These are phyloP conservation scores for Peribatodes rhomboidaria DNA, from an alignment of 2,888 invertebrate genomes.

Conservation along the genomic window DNA sequence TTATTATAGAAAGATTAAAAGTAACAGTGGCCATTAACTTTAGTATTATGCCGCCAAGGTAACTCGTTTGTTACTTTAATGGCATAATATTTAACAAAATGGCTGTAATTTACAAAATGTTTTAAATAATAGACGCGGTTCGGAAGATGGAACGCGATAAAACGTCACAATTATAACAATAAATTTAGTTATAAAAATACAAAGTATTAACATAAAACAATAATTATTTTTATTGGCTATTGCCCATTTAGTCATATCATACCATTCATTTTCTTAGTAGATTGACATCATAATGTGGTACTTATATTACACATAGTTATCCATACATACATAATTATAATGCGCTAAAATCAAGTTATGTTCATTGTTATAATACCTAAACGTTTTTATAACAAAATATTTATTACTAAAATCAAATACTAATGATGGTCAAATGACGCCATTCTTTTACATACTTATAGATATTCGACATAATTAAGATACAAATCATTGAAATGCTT, in stretches of 20 bases:
- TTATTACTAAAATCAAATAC: neutral
- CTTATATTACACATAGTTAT: neutral
- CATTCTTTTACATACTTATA: neutral
- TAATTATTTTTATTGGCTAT: neutral
- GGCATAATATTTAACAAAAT: neutral
- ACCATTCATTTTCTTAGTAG: neutral
- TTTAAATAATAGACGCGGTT: slow-evolving; percentile 2
- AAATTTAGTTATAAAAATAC: slow-evolving; percentile 11
- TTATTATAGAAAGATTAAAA: slow-evolving; percentile 26
- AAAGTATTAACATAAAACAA: slow-evolving; percentile 3
- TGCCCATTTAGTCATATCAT: no score
- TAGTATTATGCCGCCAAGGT: slow-evolving; percentile 34
- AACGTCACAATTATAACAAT: slow-evolving; percentile 14
- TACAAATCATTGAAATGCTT: neutral
- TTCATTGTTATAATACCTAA: neutral
- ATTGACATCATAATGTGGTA: neutral
- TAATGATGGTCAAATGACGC: neutral
- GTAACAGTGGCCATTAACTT: slow-evolving; percentile 16
- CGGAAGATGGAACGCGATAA: slow-evolving; percentile 8
- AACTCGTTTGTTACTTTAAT: slow-evolving; percentile 3
- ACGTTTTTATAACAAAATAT: no score
- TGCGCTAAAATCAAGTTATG: slow-evolving; percentile 1
- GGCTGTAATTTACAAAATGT: neutral
- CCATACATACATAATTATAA: neutral
- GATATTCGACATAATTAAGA: neutral